Evolutionary conservation across 2,797 vertebrate genomes (phyloP), one percentile per base, ranked within the genome.

Genomic region (Onychomys arenicola): DNA sequence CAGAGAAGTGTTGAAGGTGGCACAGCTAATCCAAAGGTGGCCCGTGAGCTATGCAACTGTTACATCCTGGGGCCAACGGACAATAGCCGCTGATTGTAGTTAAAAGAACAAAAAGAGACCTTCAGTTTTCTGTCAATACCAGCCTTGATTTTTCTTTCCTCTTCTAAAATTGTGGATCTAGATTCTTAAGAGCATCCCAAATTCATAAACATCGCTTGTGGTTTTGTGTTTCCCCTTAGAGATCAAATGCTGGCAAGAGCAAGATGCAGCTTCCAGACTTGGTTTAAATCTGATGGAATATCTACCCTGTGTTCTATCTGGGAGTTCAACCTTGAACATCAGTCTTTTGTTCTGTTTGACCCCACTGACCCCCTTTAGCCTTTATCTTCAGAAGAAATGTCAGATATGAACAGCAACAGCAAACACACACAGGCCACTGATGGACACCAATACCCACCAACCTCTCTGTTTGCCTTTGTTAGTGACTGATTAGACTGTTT

Each of bases 1-100:
- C 97, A 97, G 98, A 98, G 96, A 97, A 95, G 81, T 97, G 94
- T 93, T 98, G 98, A 98, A 98, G 98, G 97, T 3, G 12, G 93
- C 75, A 90, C 76, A 90, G 96, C 96, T 97, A 96, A 98, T 97
- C 93, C 97, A 95, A 97, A 97, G 87, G 97, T 97, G 95, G 95
- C 92, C 82, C 67, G 84, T 90, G 97, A 97, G 96, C 98, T 97
- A 98, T 93, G 98, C 96, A 94, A 93, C 96, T 96, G 90, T 96
- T 96, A 97, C 76, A 95, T 91, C 96, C 95, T 96, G 0, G 94
- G 91, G 89, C 81, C 95, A 90, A 89, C 96, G 75, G 95, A 97
- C 92, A 97, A 63, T 59, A 65, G 86, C 96, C 96, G 93, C 95
- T 94, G 88, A 94, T n/a, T 94, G 95, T 96, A 97, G 95, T 90